phyloP scores from a whole-genome alignment of 2,888 invertebrate species.

The Hemistola chrysoprasaria region DNA sequence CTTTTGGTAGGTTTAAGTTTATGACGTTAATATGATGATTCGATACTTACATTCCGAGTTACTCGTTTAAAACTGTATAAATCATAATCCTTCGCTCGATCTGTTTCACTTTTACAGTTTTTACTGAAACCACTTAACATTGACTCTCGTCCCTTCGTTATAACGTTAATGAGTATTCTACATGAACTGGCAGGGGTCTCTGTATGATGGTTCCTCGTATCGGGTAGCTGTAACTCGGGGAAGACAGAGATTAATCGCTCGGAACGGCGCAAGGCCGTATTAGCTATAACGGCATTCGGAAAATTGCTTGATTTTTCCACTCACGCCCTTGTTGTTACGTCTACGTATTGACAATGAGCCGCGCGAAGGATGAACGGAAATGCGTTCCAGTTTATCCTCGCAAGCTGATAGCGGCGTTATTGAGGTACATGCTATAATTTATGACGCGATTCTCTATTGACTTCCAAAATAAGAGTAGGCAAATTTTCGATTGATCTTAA shows the following conservation, averaged over 20 bases:
- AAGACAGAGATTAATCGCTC: slow-evolving; percentile 75
- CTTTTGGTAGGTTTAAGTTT: no score
- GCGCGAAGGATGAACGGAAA: slow-evolving; percentile 36
- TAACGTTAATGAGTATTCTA: slow-evolving; percentile 47
- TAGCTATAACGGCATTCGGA: slow-evolving; percentile 76
- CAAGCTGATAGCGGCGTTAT: slow-evolving; percentile 29
- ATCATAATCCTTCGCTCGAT: no score
- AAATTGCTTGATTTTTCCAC: slow-evolving; percentile 75
- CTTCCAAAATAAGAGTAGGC: slow-evolving; percentile 18
- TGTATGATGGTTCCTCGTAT: slow-evolving; percentile 57
- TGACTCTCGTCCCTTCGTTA: slow-evolving; percentile 28
- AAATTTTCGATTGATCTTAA: background rate
- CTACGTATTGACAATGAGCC: slow-evolving; percentile 62
- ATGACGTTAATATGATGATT: no score
- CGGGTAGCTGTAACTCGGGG: slow-evolving; percentile 59
- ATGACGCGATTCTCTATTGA: slow-evolving; percentile 25
- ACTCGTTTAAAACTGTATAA: no score
- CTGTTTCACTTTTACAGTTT: no score
- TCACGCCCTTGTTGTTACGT: slow-evolving; percentile 63
- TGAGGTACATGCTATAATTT: slow-evolving; percentile 29
- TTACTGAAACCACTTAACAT: no score
- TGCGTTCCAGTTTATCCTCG: slow-evolving; percentile 29
- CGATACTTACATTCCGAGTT: no score
- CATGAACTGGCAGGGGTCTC: slow-evolving; percentile 50
- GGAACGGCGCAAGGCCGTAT: slow-evolving; percentile 66